A percentile compares a stretch with the other conserved stretches of the same genome.
Conservation (phyloP, 2,113 vertebrate species). For the Phoxinus phoxinus region DNA sequence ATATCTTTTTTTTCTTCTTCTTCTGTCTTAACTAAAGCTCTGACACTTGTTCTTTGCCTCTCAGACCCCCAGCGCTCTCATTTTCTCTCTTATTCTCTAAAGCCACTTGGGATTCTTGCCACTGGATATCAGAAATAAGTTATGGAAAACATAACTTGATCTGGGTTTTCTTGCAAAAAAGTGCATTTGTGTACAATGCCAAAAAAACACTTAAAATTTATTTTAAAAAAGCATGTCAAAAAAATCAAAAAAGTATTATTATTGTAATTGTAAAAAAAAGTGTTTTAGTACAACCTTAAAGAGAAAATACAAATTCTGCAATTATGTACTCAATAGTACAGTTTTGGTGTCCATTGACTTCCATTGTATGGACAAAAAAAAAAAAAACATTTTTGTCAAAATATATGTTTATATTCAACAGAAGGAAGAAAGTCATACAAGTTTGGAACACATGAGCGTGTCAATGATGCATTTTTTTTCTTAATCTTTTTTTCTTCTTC, state of each 20-base stretch:
- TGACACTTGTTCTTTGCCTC: constrained; percentile 29
- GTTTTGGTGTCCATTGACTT: no score
- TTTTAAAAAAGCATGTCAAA: not conserved
- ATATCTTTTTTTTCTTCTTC: constrained; percentile 40
- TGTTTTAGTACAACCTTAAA: no score
- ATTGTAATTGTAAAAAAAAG: not conserved
- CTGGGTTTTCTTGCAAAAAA: no score
- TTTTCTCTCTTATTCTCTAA: not conserved
- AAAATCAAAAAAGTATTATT: not conserved
- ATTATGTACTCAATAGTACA: no score
- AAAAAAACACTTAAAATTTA: not conserved
- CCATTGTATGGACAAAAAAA: not conserved
- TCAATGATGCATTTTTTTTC: not conserved
- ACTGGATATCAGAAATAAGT: not conserved
- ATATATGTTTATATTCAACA: not conserved
- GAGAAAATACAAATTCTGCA: no score
- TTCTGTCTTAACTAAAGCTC: constrained; percentile 19
- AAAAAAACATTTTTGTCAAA: no score
- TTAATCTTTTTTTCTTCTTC: not conserved
- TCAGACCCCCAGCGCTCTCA: not conserved
- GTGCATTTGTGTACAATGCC: no score
- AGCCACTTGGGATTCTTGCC: not conserved
- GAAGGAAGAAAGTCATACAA: not conserved
- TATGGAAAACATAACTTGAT: no score
- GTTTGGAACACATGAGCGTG: not conserved